Evolutionary conservation across 2,888 invertebrate species (phyloP), one percentile per base, ranked within the genome.

Genomic region (Diplazon laetatorius): DNA sequence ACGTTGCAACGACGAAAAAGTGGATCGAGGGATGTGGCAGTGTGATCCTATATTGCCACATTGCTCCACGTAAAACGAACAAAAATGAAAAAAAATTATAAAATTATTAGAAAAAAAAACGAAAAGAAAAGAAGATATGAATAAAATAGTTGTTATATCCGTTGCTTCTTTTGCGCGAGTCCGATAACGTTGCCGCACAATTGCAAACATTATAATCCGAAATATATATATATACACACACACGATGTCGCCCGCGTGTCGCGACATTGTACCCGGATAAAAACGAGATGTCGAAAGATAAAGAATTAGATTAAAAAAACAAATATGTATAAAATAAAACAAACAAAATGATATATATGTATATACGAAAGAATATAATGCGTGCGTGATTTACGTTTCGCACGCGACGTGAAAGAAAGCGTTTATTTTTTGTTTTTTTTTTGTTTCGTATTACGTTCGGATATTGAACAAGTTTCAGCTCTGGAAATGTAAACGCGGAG

Each of bases 401-500:
- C 78, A 78, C 75, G 75, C 78, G 78, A 44, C 75, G 78, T 60
- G 78, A 78, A 66, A 78, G 78, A 78, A 71, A 60, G 30, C 30
- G 2, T 30, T 30, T 2, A 5, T 30, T 18, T 35, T 18, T 55
- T 70, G 59, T 37, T 65, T 69, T 37, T 55, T 42, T n/a, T n/a
- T n/a, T n/a, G n/a, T n/a, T n/a, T n/a, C n/a, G n/a, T n/a, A n/a
- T n/a, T n/a, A n/a, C n/a, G n/a, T n/a, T n/a, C n/a, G 37, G 18
- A 75, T 68, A 90, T 90, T 90, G 90, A 90, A 90, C 90, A 90
- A 89, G 90, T 90, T 90, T 90, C 90, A 90, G 89, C 89, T 90
- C 90, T 86, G 55, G 69, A 57, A 57, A 80, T n/a, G 76, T 82
- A 79, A 84, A 79, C 72, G 81, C 83, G 66, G 77, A 77, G 76